These are phyloP conservation scores for Cephus runcator DNA, from an alignment of 2,888 invertebrate genomes.

Conservation along the genomic window DNA sequence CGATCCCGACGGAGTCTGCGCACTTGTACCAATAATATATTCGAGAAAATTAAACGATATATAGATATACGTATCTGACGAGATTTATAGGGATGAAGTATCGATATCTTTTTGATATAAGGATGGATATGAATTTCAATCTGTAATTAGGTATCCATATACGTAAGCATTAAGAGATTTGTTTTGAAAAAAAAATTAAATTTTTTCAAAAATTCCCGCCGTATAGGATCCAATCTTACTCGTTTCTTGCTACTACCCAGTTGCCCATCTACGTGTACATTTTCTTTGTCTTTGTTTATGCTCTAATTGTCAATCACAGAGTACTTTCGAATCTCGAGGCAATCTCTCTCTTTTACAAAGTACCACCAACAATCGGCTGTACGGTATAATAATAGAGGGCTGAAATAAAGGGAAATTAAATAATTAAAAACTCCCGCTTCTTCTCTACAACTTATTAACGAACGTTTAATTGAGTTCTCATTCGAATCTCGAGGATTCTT, in stretches of 20 bases:
- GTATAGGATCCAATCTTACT: background rate
- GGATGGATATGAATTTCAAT: background rate
- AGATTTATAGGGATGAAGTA: background rate
- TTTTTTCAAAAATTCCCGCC: background rate
- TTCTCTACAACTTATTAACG: background rate
- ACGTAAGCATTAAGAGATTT: background rate
- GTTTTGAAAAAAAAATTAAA: background rate
- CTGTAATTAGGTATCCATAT: background rate
- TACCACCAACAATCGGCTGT: background rate
- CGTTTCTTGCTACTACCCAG: background rate
- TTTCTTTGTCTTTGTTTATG: background rate
- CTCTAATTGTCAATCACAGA: background rate
- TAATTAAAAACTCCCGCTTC: background rate
- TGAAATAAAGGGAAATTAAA: background rate
- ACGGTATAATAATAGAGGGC: background rate
- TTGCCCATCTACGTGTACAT: background rate
- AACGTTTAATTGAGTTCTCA: background rate
- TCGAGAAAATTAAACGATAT: background rate
- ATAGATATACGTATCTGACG: background rate
- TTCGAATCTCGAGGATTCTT: background rate
- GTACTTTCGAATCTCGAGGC: background rate
- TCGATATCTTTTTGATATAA: background rate
- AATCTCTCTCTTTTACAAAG: background rate
- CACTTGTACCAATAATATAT: background rate
- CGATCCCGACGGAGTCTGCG: background rate